These are phyloP conservation scores for Dysmachus trigonus DNA, from an alignment of 2,888 invertebrate species.

Conservation along the genomic window DNA sequence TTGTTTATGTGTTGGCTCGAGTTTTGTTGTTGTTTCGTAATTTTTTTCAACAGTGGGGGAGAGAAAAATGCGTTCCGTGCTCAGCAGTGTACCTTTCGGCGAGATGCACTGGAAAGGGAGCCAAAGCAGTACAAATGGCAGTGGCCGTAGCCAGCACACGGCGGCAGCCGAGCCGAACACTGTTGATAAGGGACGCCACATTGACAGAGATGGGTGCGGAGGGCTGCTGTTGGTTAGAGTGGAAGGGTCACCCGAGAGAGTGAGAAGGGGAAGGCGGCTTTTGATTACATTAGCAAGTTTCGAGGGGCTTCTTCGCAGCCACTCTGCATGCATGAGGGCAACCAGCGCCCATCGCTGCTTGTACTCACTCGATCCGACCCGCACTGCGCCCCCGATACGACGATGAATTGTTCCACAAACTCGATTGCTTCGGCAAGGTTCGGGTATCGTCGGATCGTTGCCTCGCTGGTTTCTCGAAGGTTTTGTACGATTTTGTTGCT, in stretches of 20 bases:
- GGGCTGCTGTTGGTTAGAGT: neutral
- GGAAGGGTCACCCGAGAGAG: neutral
- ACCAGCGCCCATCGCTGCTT: neutral
- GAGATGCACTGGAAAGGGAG: constrained; percentile 37
- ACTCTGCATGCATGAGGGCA: neutral
- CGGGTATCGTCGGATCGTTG: neutral
- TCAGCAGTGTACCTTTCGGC: neutral
- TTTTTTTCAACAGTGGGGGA: constrained; percentile 38
- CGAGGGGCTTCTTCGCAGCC: neutral
- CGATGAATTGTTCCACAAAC: neutral
- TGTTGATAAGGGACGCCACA: constrained; percentile 13
- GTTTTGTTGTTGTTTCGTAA: constrained; percentile 44
- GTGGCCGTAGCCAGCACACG: neutral
- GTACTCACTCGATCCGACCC: neutral
- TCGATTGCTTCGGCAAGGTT: neutral
- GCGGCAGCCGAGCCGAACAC: neutral
- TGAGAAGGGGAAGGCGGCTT: constrained; percentile 8
- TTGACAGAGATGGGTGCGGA: constrained; percentile 23
- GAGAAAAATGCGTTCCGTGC: constrained; percentile 32
- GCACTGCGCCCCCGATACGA: neutral
- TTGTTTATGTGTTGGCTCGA: constrained; percentile 51
- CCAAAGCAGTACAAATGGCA: constrained; percentile 22
- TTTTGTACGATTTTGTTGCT: neutral
- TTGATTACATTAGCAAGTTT: neutral
- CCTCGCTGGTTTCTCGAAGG: neutral